Base-by-base conservation (phyloP, 2,888 invertebrate species). In the Auanema sp. region DNA sequence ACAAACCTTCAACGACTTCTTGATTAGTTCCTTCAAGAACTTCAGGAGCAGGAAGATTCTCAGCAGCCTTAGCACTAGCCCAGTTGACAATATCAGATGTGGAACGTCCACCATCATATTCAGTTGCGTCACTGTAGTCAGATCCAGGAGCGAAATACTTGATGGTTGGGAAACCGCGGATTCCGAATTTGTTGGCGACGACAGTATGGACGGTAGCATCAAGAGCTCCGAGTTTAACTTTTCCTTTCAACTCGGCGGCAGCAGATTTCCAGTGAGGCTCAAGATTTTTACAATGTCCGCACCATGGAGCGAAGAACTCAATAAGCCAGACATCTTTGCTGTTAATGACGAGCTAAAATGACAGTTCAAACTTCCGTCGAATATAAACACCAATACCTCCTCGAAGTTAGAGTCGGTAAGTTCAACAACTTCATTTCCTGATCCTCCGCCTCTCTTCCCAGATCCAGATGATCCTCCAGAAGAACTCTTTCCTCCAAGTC, bases 311-410 rank as follows among this genome's bases (percentile, higher is more conserved):
- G 85, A 90, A 97, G 88, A 98, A 97, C 86, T 97, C 96, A 1
- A 99, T 93, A 76, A 98, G 86, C 95, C 96, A 97, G 85, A 94
- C 88, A 83, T 97, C 96, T 16, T 96, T 92, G 54, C 93, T 93
- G 77, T 92, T 88, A 76, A 96, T 84, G 16, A 99, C 96, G 60
- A 91, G 85, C 84, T 68, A 64, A 25, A 21, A 14, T 8, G 50
- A 33, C 5, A 8, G 11, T 47, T n/a, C n/a, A n/a, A 21, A 56
- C 33, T 18, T 25, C 40, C 10, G 14, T 16, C 25, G 12, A 16
- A 40, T 23, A 52, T n/a, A 23, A 14, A 21, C n/a, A 16, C 23
- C 57, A 16, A 16, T 58, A 66, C 67, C 60, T 91, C 90, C 72
- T 95, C 91, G 85, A 98, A 98, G 87, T 98, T 98, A 71, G 90